phyloP scores from a whole-genome alignment of 2,797 vertebrate genomes.

The Microchirus variegatus region DNA sequence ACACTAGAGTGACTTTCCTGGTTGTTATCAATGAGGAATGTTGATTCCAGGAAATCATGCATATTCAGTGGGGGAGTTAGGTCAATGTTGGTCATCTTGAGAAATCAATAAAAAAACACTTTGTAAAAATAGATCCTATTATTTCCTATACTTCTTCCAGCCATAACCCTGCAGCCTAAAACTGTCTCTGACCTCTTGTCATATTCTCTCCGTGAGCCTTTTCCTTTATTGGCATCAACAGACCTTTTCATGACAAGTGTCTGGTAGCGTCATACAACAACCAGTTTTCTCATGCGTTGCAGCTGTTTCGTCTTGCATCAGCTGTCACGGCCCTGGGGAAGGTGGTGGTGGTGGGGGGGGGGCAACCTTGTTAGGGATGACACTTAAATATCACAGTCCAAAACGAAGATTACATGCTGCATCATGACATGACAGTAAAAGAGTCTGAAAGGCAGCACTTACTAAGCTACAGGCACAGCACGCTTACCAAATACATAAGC shows the following conservation, averaged over 20 bases:
- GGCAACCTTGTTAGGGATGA: conserved; percentile 49
- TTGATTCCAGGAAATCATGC: too few species aligned
- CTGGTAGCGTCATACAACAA: not conserved
- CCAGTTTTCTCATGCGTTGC: not conserved
- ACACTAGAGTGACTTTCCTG: too few species aligned
- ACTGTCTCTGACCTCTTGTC: not conserved
- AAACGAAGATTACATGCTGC: conserved; percentile 58
- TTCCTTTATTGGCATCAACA: not conserved
- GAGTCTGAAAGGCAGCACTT: conserved; percentile 38
- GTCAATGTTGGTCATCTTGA: too few species aligned
- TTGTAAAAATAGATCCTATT: too few species aligned
- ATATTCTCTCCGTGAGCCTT: conserved; percentile 3
- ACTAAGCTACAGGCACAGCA: conserved; percentile 36
- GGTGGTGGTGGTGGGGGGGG: too few species aligned
- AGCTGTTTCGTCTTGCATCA: conserved; percentile 38
- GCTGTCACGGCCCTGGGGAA: conserved; percentile 37
- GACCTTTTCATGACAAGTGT: conserved; percentile 2
- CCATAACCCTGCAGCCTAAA: too few species aligned
- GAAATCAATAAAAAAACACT: too few species aligned
- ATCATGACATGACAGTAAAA: conserved; percentile 52
- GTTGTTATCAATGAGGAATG: too few species aligned
- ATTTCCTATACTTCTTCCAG: too few species aligned
- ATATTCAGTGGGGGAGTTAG: not conserved
- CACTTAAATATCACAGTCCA: conserved; percentile 47
- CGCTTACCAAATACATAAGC: conserved; percentile 21